phyloP scores from a whole-genome alignment of 2,888 invertebrate species.

The Micropterix aruncella region DNA sequence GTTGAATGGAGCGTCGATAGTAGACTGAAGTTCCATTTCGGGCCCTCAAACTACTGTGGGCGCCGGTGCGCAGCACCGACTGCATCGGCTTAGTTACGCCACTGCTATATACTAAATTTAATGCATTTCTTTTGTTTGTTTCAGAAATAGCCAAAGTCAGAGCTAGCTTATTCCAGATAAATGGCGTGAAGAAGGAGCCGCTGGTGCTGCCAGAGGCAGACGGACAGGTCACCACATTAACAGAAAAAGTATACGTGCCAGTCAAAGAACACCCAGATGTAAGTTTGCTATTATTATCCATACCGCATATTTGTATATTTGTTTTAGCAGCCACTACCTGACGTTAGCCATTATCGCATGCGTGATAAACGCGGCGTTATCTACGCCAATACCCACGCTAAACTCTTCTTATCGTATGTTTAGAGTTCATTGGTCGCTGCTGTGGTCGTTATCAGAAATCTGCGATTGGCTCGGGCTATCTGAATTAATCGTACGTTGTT shows the following conservation, averaged over 20 bases:
- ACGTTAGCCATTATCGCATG: neutral
- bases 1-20: no score
- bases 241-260: constrained; percentile 99
- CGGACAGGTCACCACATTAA: constrained; percentile 81
- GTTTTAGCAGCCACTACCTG: neutral
- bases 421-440: neutral
- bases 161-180: constrained; percentile 96
- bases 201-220: constrained; percentile 82
- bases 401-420: no score
- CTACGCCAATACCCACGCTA: no score
- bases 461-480: no score
- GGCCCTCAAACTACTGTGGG: no score
- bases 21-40: no score
- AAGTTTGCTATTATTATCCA: constrained; percentile 40
- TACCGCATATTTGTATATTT: neutral
- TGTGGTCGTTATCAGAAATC: no score
- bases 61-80: no score
- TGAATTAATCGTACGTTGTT: no score
- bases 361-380: constrained; percentile 5
- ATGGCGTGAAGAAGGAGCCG: constrained; percentile 91
- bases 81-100: no score
- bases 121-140: constrained; percentile 42
- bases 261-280: constrained; percentile 99
- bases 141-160: constrained; percentile 97
- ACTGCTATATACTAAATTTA: no score